A percentile compares a stretch with the other conserved stretches of the same genome.
Evolutionary conservation across 2,113 vertebrate genomes (phyloP).

Genomic region (Callocephalon fimbriatum): DNA sequence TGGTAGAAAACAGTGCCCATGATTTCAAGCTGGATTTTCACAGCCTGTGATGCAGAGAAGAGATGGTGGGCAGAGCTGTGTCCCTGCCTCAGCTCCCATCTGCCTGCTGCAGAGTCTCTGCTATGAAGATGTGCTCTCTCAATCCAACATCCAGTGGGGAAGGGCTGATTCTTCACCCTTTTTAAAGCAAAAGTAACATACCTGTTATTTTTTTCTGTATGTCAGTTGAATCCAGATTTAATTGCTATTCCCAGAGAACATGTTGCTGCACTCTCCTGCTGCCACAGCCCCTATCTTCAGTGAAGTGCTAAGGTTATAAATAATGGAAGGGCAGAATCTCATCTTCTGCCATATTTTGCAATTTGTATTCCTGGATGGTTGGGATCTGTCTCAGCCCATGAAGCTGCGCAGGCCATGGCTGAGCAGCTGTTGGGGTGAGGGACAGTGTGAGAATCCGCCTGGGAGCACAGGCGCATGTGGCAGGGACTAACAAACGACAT

Average conservation of each 20-base stretch:
- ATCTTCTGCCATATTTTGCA: neutral
- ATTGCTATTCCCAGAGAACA: neutral
- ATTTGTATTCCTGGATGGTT: neutral
- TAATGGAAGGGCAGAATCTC: neutral
- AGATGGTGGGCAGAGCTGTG: neutral
- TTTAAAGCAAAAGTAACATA: neutral
- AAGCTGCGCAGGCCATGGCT: rapidly evolving
- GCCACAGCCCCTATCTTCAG: neutral
- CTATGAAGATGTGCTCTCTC: rapidly evolving
- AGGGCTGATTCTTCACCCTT: neutral
- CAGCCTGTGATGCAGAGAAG: neutral
- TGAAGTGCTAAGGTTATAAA: neutral
- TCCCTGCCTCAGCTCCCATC: neutral
- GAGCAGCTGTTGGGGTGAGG: rapidly evolving
- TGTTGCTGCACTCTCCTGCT: neutral
- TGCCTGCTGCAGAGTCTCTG: neutral
- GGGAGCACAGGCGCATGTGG: rapidly evolving
- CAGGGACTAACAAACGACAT: neutral
- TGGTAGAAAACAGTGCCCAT: neutral
- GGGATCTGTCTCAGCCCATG: neutral
- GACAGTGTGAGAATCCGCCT: neutral
- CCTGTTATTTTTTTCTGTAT: neutral
- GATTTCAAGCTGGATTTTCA: neutral
- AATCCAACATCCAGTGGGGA: neutral
- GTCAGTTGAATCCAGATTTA: neutral